Evolutionary conservation across 1,140 invertebrate species (phyloP).

Genomic region (Nephotettix cincticeps): DNA sequence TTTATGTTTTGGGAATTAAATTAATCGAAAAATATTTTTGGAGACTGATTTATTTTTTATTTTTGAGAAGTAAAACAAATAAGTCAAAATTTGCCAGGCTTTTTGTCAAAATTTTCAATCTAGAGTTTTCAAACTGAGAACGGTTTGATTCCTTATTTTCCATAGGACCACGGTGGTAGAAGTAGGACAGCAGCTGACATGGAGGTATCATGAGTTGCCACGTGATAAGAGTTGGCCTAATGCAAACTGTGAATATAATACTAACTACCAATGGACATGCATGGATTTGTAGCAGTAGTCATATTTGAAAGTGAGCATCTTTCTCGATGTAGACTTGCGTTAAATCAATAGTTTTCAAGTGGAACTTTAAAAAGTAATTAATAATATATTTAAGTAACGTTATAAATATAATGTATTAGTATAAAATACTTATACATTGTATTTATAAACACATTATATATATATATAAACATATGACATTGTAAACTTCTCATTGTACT

Average conservation of each 20-base stretch:
- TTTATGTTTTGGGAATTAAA: too few species aligned
- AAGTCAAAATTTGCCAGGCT: too few species aligned
- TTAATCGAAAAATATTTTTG: too few species aligned
- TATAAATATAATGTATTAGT: neutral
- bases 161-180: too few species aligned
- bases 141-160: too few species aligned
- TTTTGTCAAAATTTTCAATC: too few species aligned
- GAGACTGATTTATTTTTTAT: too few species aligned
- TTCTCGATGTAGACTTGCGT: slow-evolving; percentile 21
- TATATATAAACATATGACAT: slow-evolving; percentile 22
- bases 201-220: too few species aligned
- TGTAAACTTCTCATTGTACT: slow-evolving; percentile 29
- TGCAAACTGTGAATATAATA: slow-evolving; percentile 19
- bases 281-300: slow-evolving; percentile 13
- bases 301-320: slow-evolving; percentile 1
- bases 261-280: slow-evolving; percentile 6
- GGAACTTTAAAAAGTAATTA: slow-evolving; percentile 11
- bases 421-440: neutral
- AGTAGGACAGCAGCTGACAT: too few species aligned
- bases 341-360: slow-evolving; percentile 15
- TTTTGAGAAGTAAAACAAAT: too few species aligned
- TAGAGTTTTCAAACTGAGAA: too few species aligned
- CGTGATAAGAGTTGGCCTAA: slow-evolving; percentile 14
- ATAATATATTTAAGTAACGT: slow-evolving; percentile 20
- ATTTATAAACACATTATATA: slow-evolving; percentile 11